A percentile compares a stretch with the other conserved stretches of the same genome.
These are phyloP conservation scores for Pheosia gnoma DNA, from an alignment of 2,888 invertebrate species.

Conservation along the genomic window DNA sequence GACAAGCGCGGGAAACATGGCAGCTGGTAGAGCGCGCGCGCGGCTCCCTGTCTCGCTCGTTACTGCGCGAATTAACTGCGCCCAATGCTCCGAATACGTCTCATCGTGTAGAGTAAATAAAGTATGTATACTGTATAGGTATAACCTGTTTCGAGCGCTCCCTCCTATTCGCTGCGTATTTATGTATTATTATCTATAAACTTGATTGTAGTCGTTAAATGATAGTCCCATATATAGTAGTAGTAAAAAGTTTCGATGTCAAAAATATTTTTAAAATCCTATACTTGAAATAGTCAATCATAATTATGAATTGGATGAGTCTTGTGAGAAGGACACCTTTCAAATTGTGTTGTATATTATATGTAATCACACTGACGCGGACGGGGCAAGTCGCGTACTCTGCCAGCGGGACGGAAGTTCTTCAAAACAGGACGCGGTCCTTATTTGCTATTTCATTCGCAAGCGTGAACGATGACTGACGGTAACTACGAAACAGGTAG, in stretches of 20 bases:
- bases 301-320: too few relatives aligned
- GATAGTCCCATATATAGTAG: too few relatives aligned
- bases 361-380: too few relatives aligned
- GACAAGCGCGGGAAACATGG: slow-evolving; percentile 5
- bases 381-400: too few relatives aligned
- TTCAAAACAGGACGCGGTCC: background rate
- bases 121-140: background rate
- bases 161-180: background rate
- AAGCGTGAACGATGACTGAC: background rate
- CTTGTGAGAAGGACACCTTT: too few relatives aligned
- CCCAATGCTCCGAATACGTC: background rate
- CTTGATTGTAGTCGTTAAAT: too few relatives aligned
- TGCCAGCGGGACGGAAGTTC: background rate
- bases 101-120: background rate
- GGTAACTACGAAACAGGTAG: too few relatives aligned
- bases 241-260: too few relatives aligned
- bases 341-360: too few relatives aligned
- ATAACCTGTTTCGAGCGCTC: background rate
- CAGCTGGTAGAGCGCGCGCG: background rate
- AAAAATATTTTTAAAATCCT: too few relatives aligned
- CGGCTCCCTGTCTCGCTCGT: background rate
- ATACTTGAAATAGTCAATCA: too few relatives aligned
- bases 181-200: too few relatives aligned
- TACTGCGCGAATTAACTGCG: background rate
- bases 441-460: background rate